phyloP scores from a whole-genome alignment of 1,140 invertebrate genomes.

The Trachymyrmex cornetzi region DNA sequence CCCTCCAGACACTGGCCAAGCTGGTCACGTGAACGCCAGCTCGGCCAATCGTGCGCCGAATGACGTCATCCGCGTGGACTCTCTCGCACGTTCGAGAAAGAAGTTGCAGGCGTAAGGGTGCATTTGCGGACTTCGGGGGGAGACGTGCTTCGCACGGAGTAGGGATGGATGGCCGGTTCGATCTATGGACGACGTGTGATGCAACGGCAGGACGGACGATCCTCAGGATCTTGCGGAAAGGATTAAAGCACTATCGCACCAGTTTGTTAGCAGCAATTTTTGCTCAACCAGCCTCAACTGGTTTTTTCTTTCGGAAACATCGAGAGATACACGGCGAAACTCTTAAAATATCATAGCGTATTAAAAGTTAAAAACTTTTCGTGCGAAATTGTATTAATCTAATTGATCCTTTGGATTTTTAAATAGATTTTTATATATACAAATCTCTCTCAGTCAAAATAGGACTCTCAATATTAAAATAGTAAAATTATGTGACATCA shows the following conservation, averaged over 20 bases:
- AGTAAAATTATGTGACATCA: too few relatives aligned
- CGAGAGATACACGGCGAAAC: neutral
- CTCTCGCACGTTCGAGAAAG: constrained; percentile 61
- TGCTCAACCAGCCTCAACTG: neutral
- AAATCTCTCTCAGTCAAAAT: too few relatives aligned
- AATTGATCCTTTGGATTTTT: neutral
- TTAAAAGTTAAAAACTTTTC: neutral
- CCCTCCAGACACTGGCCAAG: constrained; percentile 74
- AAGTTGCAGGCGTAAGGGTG: constrained; percentile 60
- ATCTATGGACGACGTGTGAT: constrained; percentile 71
- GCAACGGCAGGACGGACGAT: constrained; percentile 69
- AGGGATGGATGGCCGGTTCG: constrained; percentile 68
- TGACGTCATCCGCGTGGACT: constrained; percentile 77
- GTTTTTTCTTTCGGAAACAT: neutral
- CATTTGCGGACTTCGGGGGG: constrained; percentile 64
- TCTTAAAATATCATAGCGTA: neutral
- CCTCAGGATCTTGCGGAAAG: constrained; percentile 66
- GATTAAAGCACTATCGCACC: constrained; percentile 43
- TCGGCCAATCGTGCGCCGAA: constrained; percentile 73
- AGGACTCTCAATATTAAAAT: too few relatives aligned
- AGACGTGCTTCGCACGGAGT: constrained; percentile 17
- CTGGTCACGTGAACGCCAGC: constrained; percentile 74
- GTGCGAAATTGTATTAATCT: neutral
- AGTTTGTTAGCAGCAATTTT: neutral
- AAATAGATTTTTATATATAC: neutral